Percentiles rank a stretch among this genome's conserved stretches.
Evolutionary conservation across 2,113 vertebrate species (phyloP).

Genomic region (Dermatemys mawii): DNA sequence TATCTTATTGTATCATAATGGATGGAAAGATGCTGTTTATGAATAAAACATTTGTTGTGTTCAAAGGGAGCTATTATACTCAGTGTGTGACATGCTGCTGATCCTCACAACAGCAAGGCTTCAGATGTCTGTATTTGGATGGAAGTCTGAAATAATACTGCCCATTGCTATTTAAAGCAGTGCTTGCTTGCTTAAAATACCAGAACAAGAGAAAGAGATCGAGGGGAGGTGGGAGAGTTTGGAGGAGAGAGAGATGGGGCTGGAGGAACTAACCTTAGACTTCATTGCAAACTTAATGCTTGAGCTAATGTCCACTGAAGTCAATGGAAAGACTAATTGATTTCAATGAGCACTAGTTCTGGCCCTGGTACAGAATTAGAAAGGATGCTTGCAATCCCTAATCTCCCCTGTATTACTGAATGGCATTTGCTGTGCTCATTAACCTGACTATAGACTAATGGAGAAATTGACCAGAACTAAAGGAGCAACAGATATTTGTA

Average conservation of each 20-base stretch:
- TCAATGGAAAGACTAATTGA: not conserved
- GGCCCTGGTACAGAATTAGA: not conserved
- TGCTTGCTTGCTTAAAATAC: not conserved
- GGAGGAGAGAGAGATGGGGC: not conserved
- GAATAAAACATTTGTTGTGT: conserved; percentile 59
- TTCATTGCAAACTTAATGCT: not conserved
- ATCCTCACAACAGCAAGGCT: not conserved
- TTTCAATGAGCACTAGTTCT: not conserved
- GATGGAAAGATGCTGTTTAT: conserved; percentile 39
- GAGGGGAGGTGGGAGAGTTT: not conserved
- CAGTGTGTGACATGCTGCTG: not conserved
- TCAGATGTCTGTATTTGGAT: not conserved
- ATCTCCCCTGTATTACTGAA: not conserved
- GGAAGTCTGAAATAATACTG: conserved; percentile 42
- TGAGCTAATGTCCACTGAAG: not conserved
- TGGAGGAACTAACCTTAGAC: not conserved
- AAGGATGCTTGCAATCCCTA: not conserved
- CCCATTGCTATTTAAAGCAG: conserved; percentile 58
- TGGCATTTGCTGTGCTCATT: not conserved
- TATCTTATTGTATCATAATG: not conserved
- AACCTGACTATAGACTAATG: not conserved
- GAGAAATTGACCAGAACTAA: not conserved
- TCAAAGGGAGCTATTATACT: conserved; percentile 54
- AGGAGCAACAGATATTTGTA: not conserved
- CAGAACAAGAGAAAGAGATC: conserved; percentile 28